phyloP scores from a whole-genome alignment of 2,888 invertebrate genomes.

The Scaptomyza polygonia region DNA sequence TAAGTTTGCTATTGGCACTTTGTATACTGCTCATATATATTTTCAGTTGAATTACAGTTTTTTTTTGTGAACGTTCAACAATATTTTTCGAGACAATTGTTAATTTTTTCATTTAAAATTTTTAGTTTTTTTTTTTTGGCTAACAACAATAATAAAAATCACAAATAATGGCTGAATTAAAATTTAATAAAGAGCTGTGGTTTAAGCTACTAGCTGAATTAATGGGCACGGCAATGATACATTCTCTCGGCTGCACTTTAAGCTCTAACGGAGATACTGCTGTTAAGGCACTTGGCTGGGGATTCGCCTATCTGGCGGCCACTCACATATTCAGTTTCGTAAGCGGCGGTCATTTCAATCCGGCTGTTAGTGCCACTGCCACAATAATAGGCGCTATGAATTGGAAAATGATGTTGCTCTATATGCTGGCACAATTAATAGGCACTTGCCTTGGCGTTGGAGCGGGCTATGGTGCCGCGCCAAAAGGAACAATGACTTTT shows the following conservation, averaged over 20 bases:
- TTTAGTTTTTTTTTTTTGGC: not conserved
- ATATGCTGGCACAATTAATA: conserved; percentile 35
- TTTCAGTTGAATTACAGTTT: not conserved
- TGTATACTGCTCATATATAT: not conserved
- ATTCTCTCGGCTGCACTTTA: conserved; percentile 34
- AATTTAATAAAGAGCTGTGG: conserved; percentile 11
- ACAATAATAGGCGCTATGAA: conserved; percentile 31
- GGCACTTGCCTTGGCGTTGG: conserved; percentile 26
- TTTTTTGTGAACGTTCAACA: not conserved
- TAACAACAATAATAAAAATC: no score
- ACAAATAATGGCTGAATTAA: conserved; percentile 35
- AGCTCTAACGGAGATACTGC: accelerated
- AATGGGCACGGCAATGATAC: conserved; percentile 32
- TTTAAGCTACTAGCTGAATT: conserved; percentile 33
- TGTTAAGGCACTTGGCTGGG: conserved; percentile 29
- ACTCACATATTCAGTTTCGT: conserved; percentile 36
- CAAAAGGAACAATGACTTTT: not conserved
- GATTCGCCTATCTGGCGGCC: conserved; percentile 24
- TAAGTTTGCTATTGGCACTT: no score
- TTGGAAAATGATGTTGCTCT: conserved; percentile 40
- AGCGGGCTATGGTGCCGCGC: conserved; percentile 1
- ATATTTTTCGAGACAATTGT: not conserved
- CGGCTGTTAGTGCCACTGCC: conserved; percentile 37
- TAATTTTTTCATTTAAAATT: not conserved
- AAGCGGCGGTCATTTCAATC: conserved; percentile 53